Base-by-base conservation (phyloP, 1,140 invertebrate species). In the Drosophila jambulina region DNA sequence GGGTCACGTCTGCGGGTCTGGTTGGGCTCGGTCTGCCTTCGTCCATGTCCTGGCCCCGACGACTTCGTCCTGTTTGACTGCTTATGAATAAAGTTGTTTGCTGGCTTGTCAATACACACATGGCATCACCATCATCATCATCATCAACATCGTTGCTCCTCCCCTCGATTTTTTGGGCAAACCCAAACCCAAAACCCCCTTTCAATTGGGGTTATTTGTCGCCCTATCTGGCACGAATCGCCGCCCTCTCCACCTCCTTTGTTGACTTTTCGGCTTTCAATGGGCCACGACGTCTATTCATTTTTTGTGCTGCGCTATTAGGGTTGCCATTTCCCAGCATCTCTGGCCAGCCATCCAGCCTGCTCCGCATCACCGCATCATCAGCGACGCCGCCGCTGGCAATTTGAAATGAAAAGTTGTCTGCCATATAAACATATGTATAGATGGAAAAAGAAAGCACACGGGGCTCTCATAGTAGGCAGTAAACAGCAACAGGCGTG, bases 141-240 rank as follows among this genome's bases (percentile, higher is more conserved):
- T 36, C 46, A 29, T 29, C 63, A 45, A 25, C 62, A 32, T 51
- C 49, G 12, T 23, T 1, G 43, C 45, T 42, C 48, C 49, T 21
- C 15, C 21, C 29, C 27, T 3, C 8, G 9, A 21, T 1, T 58
- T 36, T 40, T 51, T 53, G 29, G 12, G 10, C 45, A 25, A 19
- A 3, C 23, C 7, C 45, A 48, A 27, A 10, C 13, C 10, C n/a
- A 51, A n/a, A n/a, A 36, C 42, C 59, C 51, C 74, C 81, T 75
- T 90, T 79, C 85, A 90, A 91, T 90, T 90, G 86, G 85, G 85
- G 85, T 90, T 90, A 90, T 90, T 90, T 90, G 85, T 90, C 86
- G 82, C 86, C 84, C 84, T 90, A 88, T 90, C 64, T 88, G 64
- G 65, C 69, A 78, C 75, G 61, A 58, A 53, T 84, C 70, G 56